These are phyloP conservation scores for Leptocoma aspasia DNA, from an alignment of 2,113 vertebrate species.

Conservation along the genomic window DNA sequence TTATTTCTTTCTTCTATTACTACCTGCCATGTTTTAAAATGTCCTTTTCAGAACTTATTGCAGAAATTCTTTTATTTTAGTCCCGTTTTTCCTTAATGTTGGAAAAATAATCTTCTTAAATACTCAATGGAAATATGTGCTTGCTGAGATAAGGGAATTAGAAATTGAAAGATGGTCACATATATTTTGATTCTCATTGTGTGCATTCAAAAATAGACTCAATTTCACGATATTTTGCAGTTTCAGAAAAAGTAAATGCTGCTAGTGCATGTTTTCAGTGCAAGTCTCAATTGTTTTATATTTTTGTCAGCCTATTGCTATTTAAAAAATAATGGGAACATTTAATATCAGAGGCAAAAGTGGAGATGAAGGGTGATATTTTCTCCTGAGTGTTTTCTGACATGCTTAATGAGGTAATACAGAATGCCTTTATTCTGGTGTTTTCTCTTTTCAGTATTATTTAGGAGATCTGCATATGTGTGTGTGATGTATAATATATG, in stretches of 20 bases:
- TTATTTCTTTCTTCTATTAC: not conserved
- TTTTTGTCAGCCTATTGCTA: not conserved
- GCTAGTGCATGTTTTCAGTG: not conserved
- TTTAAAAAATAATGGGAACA: not conserved
- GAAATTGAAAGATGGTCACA: not conserved
- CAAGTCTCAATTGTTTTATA: not conserved
- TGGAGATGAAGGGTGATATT: not conserved
- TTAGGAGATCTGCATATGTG: not conserved
- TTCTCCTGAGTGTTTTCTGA: not conserved
- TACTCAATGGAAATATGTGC: not conserved
- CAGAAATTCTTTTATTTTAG: not conserved
- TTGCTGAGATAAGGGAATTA: not conserved
- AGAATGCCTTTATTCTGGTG: not conserved
- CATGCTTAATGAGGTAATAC: not conserved
- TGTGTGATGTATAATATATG: not conserved
- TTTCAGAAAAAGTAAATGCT: conserved; percentile 4
- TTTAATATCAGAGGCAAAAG: not conserved
- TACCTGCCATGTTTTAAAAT: not conserved
- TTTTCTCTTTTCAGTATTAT: not conserved
- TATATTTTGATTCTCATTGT: not conserved
- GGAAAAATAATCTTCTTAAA: not conserved
- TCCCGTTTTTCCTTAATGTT: not conserved
- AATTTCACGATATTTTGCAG: not conserved
- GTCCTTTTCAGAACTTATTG: not conserved
- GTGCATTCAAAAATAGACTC: not conserved